A percentile compares a stretch with the other conserved stretches of the same genome.
Conservation (phyloP, 2,888 invertebrate species). For the Diadromus collaris region DNA sequence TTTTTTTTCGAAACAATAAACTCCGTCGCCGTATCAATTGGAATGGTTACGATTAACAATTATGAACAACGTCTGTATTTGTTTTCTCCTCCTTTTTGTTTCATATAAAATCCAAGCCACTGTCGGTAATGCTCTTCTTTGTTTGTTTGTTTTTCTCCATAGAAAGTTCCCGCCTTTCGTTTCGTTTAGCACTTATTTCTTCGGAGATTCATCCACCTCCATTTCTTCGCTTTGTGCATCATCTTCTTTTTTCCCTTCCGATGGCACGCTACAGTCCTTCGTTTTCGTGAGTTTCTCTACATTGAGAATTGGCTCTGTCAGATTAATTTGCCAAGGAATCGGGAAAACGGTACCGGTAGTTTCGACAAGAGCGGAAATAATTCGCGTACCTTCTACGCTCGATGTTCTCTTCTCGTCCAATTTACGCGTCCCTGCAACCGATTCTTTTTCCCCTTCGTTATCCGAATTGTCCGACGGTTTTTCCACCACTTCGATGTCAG, state of each 20-base stretch:
- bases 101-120: conserved; percentile 65
- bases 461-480: conserved; percentile 66
- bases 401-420: conserved; percentile 41
- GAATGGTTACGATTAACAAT: conserved; percentile 62
- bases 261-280: neutral
- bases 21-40: conserved; percentile 49
- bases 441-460: conserved; percentile 54
- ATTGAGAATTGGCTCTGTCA: conserved; percentile 26
- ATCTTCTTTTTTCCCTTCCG: conserved; percentile 25
- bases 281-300: conserved; percentile 22
- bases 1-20: conserved; percentile 29
- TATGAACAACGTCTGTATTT: conserved; percentile 40
- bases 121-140: conserved; percentile 61
- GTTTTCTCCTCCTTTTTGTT: conserved; percentile 25
- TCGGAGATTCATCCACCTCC: conserved; percentile 71
- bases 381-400: conserved; percentile 56
- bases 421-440: conserved; percentile 3
- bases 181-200: conserved; percentile 53
- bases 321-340: conserved; percentile 1
- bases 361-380: conserved; percentile 15
- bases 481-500: conserved; percentile 78
- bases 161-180: conserved; percentile 53
- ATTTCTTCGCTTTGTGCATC: conserved; percentile 65
- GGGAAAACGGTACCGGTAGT: conserved; percentile 4
- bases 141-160: conserved; percentile 42